phyloP scores from a whole-genome alignment of 2,113 vertebrate genomes.

The Chamaetylas fuelleborni region DNA sequence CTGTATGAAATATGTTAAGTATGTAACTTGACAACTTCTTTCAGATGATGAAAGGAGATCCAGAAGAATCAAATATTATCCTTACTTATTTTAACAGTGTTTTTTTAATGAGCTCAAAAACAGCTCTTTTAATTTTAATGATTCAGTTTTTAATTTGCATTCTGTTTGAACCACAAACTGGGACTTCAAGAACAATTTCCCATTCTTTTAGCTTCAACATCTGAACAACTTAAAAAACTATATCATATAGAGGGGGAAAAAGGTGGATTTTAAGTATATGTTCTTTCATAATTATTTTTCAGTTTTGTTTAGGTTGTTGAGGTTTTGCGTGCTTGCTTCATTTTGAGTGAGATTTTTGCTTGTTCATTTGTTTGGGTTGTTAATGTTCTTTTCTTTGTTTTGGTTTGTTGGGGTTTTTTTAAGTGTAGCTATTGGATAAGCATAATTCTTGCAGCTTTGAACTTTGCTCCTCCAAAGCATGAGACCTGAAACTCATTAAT shows the following conservation, averaged over 20 bases:
- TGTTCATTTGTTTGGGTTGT: not conserved
- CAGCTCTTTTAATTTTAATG: not conserved
- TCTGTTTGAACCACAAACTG: not conserved
- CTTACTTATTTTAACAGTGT: not conserved
- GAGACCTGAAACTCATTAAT: not conserved
- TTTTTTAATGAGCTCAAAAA: not conserved
- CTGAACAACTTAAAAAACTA: not conserved
- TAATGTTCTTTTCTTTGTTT: not conserved
- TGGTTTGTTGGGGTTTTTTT: not conserved
- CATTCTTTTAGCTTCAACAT: not conserved
- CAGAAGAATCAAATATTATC: not conserved
- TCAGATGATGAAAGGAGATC: not conserved
- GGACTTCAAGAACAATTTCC: not conserved
- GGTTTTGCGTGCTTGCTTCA: not conserved
- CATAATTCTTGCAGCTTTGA: not conserved
- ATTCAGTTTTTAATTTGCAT: not conserved
- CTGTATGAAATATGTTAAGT: not conserved
- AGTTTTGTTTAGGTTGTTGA: not conserved
- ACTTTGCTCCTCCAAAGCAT: not conserved
- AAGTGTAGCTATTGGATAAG: not conserved
- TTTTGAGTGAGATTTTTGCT: not conserved
- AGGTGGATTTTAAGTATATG: rapidly evolving
- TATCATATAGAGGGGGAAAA: not conserved
- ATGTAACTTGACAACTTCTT: not conserved
- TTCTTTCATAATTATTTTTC: not conserved